Evolutionary conservation across 2,113 vertebrate genomes (phyloP), one percentile per base, ranked within the genome.

Genomic region (Paramormyrops kingsleyae): DNA sequence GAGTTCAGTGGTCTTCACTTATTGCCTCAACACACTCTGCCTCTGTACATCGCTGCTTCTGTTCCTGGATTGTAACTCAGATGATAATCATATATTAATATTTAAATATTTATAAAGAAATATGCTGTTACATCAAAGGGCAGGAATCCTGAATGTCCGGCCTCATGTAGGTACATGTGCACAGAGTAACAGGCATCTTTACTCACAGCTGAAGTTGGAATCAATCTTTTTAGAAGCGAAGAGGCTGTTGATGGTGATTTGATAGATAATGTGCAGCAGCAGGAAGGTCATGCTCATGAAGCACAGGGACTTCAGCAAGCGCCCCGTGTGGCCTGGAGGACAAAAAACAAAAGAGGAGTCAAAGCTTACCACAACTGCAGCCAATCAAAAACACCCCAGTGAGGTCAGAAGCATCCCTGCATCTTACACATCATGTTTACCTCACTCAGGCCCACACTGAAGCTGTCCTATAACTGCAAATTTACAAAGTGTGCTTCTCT

Each of bases 181-280:
- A 83, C 24, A 47, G 44, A 21, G 27, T 49, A 66, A 49, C 21
- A 19, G 44, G 53, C 24, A 24, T 35, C 31, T 89, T 83, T 96
- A 99, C 99, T 99, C 93, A 99, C 98, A 99, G 96, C 96, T 98
- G 95, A 98, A 99, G 91, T 94, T 92, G 83, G 96, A 93, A 52
- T 92, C 21, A 85, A 99, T 97, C 87, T 91, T 94, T 70, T 94
- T 95, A 91, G 95, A 93, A 89, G 97, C 97, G 94, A 98, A 96
- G 47, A 99, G 97, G 93, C 98, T 99, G 94, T 97, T 96, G 96
- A 99, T 90, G 5, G 97, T 98, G 94, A 99, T 99, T 95, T 99
- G 99, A 94, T 98, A 99, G 95, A 99, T 96, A 95, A 99, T 97
- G 94, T 99, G 98, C 89, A 99, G 95, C 91, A 99, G 93, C 95